Percentiles rank a stretch among this genome's conserved stretches.
Evolutionary conservation across 2,797 vertebrate species (phyloP).

Genomic region (Spinibarbus caldwelli): DNA sequence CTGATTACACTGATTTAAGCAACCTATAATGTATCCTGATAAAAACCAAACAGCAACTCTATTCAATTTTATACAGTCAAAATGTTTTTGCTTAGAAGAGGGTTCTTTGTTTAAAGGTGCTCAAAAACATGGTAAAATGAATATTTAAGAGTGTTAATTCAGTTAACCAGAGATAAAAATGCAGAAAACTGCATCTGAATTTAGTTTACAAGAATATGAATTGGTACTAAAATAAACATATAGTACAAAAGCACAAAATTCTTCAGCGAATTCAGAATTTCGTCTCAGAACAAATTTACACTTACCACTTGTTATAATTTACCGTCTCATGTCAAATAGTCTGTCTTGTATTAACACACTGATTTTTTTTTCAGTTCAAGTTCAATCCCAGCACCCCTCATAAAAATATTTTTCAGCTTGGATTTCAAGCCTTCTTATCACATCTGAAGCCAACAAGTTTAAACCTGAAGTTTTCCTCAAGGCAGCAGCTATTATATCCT

Average conservation of each 20-base stretch:
- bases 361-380: slow-evolving; percentile 21
- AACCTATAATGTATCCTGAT: background rate
- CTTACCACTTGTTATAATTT: slow-evolving; percentile 34
- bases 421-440: slow-evolving; percentile 44
- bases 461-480: slow-evolving; percentile 52
- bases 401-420: slow-evolving; percentile 43
- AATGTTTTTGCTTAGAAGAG: background rate
- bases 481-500: slow-evolving; percentile 21
- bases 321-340: background rate
- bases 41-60: background rate
- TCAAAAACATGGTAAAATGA: background rate
- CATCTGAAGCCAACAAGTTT: slow-evolving; percentile 52
- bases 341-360: background rate
- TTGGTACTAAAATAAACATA: background rate
- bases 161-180: background rate
- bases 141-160: background rate
- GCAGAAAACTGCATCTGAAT: background rate
- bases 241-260: background rate
- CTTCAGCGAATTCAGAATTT: background rate
- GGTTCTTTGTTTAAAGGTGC: background rate
- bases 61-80: background rate
- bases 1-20: background rate
- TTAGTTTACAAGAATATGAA: background rate
- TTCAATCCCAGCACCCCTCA: slow-evolving; percentile 48
- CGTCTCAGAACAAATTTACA: background rate